These are phyloP conservation scores for Chrysomela aeneicollis DNA, from an alignment of 2,888 invertebrate species.

Conservation along the genomic window DNA sequence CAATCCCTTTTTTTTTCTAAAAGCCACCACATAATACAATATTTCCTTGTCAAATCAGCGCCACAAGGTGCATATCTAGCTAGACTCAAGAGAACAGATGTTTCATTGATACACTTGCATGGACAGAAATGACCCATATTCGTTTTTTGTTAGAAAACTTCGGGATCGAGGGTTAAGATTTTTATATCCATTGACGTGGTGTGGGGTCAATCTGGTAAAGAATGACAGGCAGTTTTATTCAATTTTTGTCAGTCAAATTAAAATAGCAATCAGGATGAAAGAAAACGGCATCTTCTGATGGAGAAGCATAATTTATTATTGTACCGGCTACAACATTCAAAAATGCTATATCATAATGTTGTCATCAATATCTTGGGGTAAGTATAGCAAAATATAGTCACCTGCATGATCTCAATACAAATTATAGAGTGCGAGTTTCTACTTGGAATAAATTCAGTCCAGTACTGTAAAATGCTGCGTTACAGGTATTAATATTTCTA, in stretches of 20 bases:
- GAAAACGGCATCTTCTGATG: neutral
- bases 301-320: neutral
- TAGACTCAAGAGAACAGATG: slow-evolving; percentile 42
- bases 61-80: slow-evolving; percentile 42
- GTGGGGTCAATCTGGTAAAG: slow-evolving; percentile 4
- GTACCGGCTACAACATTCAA: neutral
- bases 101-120: slow-evolving; percentile 26
- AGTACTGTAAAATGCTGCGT: too few species aligned
- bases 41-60: slow-evolving; percentile 33
- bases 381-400: too few species aligned
- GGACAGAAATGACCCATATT: slow-evolving; percentile 40
- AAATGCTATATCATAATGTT: neutral
- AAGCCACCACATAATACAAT: slow-evolving; percentile 6
- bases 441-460: too few species aligned
- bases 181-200: slow-evolving; percentile 15
- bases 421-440: too few species aligned
- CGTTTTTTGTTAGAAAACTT: slow-evolving; percentile 22
- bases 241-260: neutral
- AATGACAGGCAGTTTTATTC: neutral
- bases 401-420: too few species aligned
- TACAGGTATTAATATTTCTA: too few species aligned
- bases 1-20: slow-evolving; percentile 13
- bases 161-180: neutral
- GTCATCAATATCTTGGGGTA: neutral
- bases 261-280: neutral